A percentile compares a stretch with the other conserved stretches of the same genome.
These are phyloP conservation scores for Ormyrus thymus DNA, from an alignment of 2,888 invertebrate species.

Conservation along the genomic window DNA sequence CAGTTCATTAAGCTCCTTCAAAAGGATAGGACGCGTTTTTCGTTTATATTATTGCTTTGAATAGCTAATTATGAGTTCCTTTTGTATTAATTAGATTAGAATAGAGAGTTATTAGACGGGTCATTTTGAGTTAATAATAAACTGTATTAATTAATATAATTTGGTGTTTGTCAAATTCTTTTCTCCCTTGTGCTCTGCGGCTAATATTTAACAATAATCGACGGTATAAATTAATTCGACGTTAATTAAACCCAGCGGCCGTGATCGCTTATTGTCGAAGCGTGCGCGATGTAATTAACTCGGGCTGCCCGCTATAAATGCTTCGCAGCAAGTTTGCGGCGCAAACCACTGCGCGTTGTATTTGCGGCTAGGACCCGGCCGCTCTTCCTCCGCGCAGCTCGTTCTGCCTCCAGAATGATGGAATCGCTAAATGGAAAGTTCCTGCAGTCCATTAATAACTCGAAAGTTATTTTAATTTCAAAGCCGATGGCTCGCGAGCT, in stretches of 20 bases:
- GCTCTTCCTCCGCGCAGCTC: no score
- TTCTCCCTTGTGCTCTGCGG: no score
- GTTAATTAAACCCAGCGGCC: constrained; percentile 59
- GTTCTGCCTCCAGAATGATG: constrained; percentile 8
- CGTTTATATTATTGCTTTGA: no score
- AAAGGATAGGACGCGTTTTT: no score
- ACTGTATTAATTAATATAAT: no score
- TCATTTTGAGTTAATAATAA: no score
- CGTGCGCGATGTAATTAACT: constrained; percentile 59
- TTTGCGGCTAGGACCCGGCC: constrained; percentile 18
- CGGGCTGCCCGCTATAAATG: constrained; percentile 2
- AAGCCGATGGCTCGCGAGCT: background rate
- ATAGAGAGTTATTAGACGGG: no score
- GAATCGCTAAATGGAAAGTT: constrained; percentile 33
- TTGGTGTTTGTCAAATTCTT: no score
- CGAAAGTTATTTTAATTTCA: constrained; percentile 25
- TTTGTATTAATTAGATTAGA: no score
- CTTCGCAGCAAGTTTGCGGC: constrained; percentile 5
- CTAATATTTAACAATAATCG: no score
- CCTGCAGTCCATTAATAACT: constrained; percentile 12
- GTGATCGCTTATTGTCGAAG: constrained; percentile 58
- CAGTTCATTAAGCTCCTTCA: no score
- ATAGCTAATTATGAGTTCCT: no score
- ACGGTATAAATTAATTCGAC: constrained; percentile 58
- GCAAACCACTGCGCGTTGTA: constrained; percentile 53